A percentile compares a stretch with the other conserved stretches of the same genome.
Evolutionary conservation across 1,140 invertebrate species (phyloP).

Genomic region (Pinna nobilis): DNA sequence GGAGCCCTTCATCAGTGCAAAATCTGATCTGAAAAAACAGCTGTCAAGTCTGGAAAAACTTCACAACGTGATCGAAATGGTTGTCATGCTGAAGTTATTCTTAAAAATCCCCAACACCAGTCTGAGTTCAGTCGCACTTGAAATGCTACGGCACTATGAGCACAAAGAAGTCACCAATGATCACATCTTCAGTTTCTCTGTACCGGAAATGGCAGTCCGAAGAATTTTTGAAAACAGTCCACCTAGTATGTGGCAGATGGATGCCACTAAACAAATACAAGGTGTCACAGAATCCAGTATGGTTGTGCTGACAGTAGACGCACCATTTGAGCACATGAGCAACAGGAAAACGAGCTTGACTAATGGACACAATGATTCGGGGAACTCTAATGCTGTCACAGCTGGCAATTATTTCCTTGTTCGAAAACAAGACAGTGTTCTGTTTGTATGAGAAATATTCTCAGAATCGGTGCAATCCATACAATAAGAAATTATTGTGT

Average conservation of each 20-base stretch:
- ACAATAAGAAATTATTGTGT: too few species aligned
- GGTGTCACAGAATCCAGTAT: constrained; percentile 37
- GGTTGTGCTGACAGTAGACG: constrained; percentile 40
- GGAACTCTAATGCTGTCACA: too few species aligned
- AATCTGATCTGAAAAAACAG: constrained; percentile 43
- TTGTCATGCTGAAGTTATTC: constrained; percentile 57
- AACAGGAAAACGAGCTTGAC: too few species aligned
- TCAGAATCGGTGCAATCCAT: too few species aligned
- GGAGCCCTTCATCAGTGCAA: constrained; percentile 37
- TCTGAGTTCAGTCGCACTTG: constrained; percentile 41
- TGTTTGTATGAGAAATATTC: too few species aligned
- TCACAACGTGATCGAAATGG: constrained; percentile 58
- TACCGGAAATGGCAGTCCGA: constrained; percentile 45
- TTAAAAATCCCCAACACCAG: constrained; percentile 46
- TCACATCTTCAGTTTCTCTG: constrained; percentile 55
- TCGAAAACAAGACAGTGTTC: too few species aligned
- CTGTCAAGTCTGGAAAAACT: constrained; percentile 49
- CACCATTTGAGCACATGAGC: too few species aligned
- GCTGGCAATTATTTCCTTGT: too few species aligned
- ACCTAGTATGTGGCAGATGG: constrained; percentile 52
- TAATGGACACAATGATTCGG: too few species aligned
- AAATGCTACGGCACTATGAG: constrained; percentile 57
- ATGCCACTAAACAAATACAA: constrained; percentile 29
- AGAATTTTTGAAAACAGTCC: constrained; percentile 42
- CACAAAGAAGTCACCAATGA: constrained; percentile 32